A percentile compares a stretch with the other conserved stretches of the same genome.
Conservation (phyloP, 37 sponge, comb jelly and placozoan genomes). For the Axinella damicornis region DNA sequence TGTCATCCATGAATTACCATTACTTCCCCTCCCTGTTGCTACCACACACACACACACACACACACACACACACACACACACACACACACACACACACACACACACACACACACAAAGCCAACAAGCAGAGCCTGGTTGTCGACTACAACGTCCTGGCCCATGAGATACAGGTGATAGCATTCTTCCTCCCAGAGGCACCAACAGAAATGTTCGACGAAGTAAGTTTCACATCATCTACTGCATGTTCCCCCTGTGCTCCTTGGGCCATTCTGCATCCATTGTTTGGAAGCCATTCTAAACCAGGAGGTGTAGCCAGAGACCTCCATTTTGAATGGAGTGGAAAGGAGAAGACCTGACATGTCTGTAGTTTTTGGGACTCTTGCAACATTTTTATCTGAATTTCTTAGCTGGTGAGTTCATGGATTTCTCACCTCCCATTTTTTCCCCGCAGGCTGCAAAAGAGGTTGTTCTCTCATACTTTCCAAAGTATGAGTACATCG, state of each 20-base stretch:
- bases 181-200: conserved; percentile 99
- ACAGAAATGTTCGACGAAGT: conserved; percentile 99
- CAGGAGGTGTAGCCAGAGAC: too few species aligned
- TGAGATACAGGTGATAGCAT: conserved; percentile 88
- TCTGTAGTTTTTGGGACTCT: too few species aligned
- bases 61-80: conserved; percentile 37
- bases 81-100: conserved; percentile 45
- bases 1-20: too few species aligned
- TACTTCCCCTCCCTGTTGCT: too few species aligned
- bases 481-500: conserved; percentile 94
- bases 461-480: conserved; percentile 95
- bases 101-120: conserved; percentile 66
- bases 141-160: conserved; percentile 92
- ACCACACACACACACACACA: conserved; percentile 19
- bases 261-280: too few species aligned
- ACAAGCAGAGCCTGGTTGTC: conserved; percentile 91
- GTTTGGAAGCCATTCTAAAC: too few species aligned
- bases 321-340: too few species aligned
- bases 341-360: too few species aligned
- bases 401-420: too few species aligned
- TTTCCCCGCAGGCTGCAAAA: conserved; percentile 81
- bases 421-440: neutral
- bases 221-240: neutral
- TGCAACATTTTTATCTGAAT: too few species aligned
- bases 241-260: too few species aligned